Base-by-base conservation (phyloP, 2,888 invertebrate genomes). In the Aplocera efformata region DNA sequence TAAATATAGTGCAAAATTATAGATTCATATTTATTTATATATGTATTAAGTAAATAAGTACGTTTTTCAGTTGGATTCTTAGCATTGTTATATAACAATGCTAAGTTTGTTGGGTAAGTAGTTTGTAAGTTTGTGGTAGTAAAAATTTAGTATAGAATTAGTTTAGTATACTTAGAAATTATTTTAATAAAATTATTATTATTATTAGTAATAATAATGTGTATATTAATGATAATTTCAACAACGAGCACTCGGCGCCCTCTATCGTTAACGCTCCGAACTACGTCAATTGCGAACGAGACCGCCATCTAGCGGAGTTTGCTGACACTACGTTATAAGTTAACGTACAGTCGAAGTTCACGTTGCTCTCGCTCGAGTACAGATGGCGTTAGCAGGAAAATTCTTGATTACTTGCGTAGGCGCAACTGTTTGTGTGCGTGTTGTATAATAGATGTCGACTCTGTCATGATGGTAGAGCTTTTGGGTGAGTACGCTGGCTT, bases 331-430 rank as follows among this genome's bases (percentile, higher is more conserved):
- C 45, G 10, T 36, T 8, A 29, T 11, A 6, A 28, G 24, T 32
- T 20, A 29, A 11, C 2, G n/a, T n/a, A n/a, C 5, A 7, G 7
- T 13, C 10, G 13, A 27, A 29, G 17, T 32, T 23, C 8, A 26
- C 27, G 46, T 40, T 60, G 45, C 47, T 9, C 6, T 7, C n/a
- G 4, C 1, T 3, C 0, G 1, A 30, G 29, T 33, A 25, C 56
- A 82, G 83, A 70, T 80, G 83, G 79, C 83, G 79, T 63, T 61
- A 59, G 50, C 42, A 32, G 17, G 3, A 30, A 37, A 30, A 60
- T 45, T 44, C 48, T 40, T 27, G 13, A 32, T 32, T 51, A 42
- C 45, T 42, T 62, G 67, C 70, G 68, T 56, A 48, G 42, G 52
- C 50, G 52, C 50, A 45, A 2, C 35, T 37, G 10, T 17, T 32